phyloP scores from a whole-genome alignment of 2,888 invertebrate species.

The Brachylomia viminalis region DNA sequence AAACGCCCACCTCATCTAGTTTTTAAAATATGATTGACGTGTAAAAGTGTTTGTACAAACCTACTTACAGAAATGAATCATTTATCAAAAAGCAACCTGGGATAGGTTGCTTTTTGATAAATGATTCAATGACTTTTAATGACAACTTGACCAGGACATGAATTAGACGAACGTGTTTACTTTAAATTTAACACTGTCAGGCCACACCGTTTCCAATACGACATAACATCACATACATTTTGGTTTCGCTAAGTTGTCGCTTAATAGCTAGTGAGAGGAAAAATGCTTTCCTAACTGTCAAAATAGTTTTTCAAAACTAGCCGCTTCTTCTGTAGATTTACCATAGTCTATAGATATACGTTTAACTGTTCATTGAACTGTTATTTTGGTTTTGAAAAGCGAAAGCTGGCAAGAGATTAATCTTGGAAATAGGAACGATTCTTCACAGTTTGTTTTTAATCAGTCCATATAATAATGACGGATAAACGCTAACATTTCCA shows the following conservation, averaged over 20 bases:
- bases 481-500: neutral
- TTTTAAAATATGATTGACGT: too few species aligned
- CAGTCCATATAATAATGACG: neutral
- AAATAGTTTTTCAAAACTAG: neutral
- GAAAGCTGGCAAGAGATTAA: constrained; percentile 1
- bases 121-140: too few species aligned
- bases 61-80: too few species aligned
- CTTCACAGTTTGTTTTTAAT: neutral
- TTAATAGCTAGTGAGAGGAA: neutral
- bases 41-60: too few species aligned
- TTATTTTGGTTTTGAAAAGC: neutral
- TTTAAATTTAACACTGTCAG: constrained; percentile 4
- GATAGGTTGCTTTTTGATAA: too few species aligned
- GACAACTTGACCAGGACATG: constrained; percentile 15
- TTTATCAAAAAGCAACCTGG: too few species aligned
- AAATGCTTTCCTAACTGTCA: neutral
- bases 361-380: neutral
- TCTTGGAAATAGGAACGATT: neutral
- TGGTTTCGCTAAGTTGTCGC: neutral
- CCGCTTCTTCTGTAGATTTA: neutral
- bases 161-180: constrained; percentile 9
- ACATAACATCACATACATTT: neutral
- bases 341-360: neutral
- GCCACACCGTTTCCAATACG: neutral
- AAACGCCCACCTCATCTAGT: too few species aligned